phyloP scores from a whole-genome alignment of 2,888 invertebrate genomes.

The Pachymerium ferrugineum region DNA sequence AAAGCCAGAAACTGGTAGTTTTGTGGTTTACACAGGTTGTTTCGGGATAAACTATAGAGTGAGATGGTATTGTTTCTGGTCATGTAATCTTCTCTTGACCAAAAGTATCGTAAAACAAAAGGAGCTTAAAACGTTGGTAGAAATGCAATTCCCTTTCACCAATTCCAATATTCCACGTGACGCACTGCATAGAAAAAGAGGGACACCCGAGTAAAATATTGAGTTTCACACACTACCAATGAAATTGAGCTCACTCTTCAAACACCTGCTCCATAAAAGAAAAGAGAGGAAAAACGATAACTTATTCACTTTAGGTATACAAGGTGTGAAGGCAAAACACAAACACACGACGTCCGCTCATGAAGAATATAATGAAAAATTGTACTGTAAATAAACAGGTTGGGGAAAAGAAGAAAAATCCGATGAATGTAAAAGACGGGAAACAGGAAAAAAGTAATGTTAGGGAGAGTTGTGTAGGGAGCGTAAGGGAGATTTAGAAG shows the following conservation, averaged over 20 bases:
- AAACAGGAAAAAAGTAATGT: not conserved
- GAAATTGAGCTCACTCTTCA: conserved; percentile 25
- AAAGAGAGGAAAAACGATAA: not conserved
- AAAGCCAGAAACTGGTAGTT: conserved; percentile 6
- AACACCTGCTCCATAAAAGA: conserved; percentile 23
- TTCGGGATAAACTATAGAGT: conserved; percentile 17
- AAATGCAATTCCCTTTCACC: conserved; percentile 9
- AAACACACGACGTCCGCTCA: too few species aligned
- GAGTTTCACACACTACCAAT: conserved; percentile 7
- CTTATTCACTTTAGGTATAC: not conserved
- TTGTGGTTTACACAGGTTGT: conserved; percentile 25
- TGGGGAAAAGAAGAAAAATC: not conserved
- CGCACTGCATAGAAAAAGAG: conserved; percentile 10
- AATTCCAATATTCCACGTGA: conserved; percentile 18
- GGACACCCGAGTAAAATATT: conserved; percentile 21
- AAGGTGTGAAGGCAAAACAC: too few species aligned
- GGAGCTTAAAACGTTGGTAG: conserved; percentile 19
- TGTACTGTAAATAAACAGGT: too few species aligned
- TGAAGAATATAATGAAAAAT: too few species aligned
- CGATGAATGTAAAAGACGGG: too few species aligned
- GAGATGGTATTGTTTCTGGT: conserved; percentile 19
- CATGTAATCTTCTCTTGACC: conserved; percentile 20
- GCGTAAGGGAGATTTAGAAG: too few species aligned
- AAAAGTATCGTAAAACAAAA: conserved; percentile 27
- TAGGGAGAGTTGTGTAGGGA: too few species aligned